These are phyloP conservation scores for Cheilosia soror DNA, from an alignment of 2,888 invertebrate species.

Conservation along the genomic window DNA sequence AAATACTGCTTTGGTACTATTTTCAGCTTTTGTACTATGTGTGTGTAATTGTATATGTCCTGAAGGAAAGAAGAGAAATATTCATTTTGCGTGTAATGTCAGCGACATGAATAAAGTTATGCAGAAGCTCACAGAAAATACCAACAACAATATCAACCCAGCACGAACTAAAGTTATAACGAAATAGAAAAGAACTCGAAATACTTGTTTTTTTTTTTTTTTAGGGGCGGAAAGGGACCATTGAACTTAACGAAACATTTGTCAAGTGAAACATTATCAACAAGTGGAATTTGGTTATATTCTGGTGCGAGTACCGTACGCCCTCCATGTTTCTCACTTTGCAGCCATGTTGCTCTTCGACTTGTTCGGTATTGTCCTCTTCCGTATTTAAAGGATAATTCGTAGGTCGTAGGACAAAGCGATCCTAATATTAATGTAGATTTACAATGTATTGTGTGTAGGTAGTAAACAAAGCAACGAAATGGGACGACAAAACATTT, in stretches of 20 bases:
- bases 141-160: slow-evolving; percentile 43
- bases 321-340: neutral
- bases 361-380: slow-evolving; percentile 47
- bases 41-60: slow-evolving; percentile 8
- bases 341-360: neutral
- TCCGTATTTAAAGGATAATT: slow-evolving; percentile 61
- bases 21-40: neutral
- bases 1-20: slow-evolving; percentile 32
- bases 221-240: slow-evolving; percentile 55
- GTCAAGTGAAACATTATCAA: slow-evolving; percentile 73
- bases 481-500: slow-evolving; percentile 62
- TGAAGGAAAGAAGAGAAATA: slow-evolving; percentile 20
- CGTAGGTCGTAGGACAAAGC: slow-evolving; percentile 55
- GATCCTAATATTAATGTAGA: slow-evolving; percentile 66
- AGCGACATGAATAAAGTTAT: slow-evolving; percentile 68
- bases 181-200: slow-evolving; percentile 38
- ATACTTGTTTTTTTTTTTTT: slow-evolving; percentile 15
- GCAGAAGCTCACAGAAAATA: slow-evolving; percentile 39
- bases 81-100: slow-evolving; percentile 62
- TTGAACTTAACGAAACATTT: slow-evolving; percentile 75
- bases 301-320: neutral
- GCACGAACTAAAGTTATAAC: slow-evolving; percentile 19
- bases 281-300: slow-evolving; percentile 71
- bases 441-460: slow-evolving; percentile 63
- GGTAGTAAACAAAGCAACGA: slow-evolving; percentile 54